Conservation (phyloP, 2,113 vertebrate species). For the Okapia johnstoni region DNA sequence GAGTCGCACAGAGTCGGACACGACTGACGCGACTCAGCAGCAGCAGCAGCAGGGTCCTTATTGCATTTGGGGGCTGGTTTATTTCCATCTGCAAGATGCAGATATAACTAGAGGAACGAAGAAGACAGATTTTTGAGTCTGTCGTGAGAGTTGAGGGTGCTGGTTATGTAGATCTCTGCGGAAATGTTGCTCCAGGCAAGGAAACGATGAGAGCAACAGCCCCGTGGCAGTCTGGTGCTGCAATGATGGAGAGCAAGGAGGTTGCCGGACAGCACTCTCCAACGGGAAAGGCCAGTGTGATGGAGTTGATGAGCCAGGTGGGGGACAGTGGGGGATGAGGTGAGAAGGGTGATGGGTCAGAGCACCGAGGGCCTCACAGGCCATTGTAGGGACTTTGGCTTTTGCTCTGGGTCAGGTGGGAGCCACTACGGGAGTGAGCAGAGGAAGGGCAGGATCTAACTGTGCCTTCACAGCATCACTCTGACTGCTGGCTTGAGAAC, state of each 20-base stretch:
- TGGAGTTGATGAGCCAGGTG: background rate
- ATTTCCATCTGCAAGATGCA: background rate
- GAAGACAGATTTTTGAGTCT: rapidly evolving
- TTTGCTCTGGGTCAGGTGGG: background rate
- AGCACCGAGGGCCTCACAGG: background rate
- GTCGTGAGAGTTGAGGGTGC: background rate
- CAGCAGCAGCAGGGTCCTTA: background rate
- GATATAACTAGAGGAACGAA: background rate
- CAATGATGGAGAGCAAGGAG: background rate
- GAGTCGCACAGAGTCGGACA: no score
- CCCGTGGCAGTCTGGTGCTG: background rate
- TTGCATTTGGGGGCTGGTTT: background rate
- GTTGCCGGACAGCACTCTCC: background rate
- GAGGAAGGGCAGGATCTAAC: background rate
- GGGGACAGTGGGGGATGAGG: background rate
- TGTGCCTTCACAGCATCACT: background rate
- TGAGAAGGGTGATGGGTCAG: background rate
- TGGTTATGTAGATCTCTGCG: background rate
- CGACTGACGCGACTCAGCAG: no score
- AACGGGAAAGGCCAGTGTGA: background rate
- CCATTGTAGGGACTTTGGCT: background rate
- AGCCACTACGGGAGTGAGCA: background rate
- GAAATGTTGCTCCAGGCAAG: background rate
- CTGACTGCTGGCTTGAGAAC: background rate
- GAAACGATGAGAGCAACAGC: no score